Conservation (phyloP, 2,797 vertebrate species). For the Pangasius djambal region DNA sequence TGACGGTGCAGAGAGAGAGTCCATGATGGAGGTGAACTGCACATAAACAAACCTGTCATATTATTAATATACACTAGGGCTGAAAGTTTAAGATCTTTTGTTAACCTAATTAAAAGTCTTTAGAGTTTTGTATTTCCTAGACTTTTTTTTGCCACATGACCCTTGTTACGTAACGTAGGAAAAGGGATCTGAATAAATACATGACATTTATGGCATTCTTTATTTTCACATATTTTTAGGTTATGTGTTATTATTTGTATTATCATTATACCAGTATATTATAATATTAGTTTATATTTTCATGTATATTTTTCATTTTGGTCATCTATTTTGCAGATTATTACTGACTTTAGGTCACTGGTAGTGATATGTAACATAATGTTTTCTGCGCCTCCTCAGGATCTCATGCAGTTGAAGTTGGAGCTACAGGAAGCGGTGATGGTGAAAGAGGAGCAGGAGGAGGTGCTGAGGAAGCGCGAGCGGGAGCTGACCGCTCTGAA, state of each 20-base stretch:
- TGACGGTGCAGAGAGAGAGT: constrained; percentile 83
- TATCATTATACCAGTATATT: background rate
- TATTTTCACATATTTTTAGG: background rate
- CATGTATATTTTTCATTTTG: background rate
- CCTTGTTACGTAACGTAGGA: background rate
- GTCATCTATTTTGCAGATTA: background rate
- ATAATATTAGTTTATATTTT: background rate
- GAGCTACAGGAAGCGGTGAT: constrained; percentile 85
- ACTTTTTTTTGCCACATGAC: background rate
- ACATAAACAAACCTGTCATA: background rate
- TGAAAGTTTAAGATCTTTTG: background rate
- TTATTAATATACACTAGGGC: background rate
- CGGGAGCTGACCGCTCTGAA: constrained; percentile 93
- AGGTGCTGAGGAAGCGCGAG: constrained; percentile 88
- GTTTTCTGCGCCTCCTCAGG: constrained; percentile 68
- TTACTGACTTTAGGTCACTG: background rate
- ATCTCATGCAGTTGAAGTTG: constrained; percentile 86
- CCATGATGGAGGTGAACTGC: constrained; percentile 82
- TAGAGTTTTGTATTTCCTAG: background rate
- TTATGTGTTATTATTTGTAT: background rate
- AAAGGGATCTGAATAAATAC: background rate
- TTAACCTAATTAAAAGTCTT: background rate
- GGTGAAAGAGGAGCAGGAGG: constrained; percentile 91
- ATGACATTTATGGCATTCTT: background rate
- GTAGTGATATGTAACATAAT: background rate